Percentiles rank a stretch among this genome's conserved stretches.
Evolutionary conservation across 1,140 invertebrate species (phyloP).

Genomic region (Monochamus saltuarius): DNA sequence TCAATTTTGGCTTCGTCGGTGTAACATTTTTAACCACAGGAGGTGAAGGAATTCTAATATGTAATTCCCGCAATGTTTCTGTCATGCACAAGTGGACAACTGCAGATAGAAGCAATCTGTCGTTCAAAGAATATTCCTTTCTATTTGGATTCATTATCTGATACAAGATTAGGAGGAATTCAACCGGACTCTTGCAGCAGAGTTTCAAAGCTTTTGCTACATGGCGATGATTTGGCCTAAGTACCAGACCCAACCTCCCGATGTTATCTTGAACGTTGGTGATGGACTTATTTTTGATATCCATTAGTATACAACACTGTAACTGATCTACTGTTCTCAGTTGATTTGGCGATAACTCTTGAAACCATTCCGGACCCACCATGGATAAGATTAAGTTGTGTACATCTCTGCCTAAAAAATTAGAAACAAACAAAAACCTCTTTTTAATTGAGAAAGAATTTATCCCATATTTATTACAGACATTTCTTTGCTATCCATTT

Average conservation of each 20-base stretch:
- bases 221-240: slow-evolving; percentile 33
- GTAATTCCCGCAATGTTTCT: slow-evolving; percentile 44
- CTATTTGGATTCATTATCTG: slow-evolving; percentile 37
- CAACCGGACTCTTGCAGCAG: slow-evolving; percentile 37
- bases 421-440: not conserved
- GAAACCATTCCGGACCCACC: slow-evolving; percentile 46
- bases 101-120: slow-evolving; percentile 41
- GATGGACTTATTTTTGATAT: slow-evolving; percentile 30
- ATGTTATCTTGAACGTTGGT: slow-evolving; percentile 34
- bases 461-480: not conserved
- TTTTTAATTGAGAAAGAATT: too few species aligned
- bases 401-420: not conserved
- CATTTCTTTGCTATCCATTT: not conserved
- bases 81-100: slow-evolving; percentile 44
- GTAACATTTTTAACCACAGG: slow-evolving; percentile 23
- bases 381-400: slow-evolving; percentile 21
- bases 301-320: slow-evolving; percentile 31
- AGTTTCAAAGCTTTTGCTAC: slow-evolving; percentile 36
- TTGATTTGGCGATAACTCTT: slow-evolving; percentile 46
- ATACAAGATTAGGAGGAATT: slow-evolving; percentile 46
- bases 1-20: not conserved
- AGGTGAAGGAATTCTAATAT: slow-evolving; percentile 47
- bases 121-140: slow-evolving; percentile 31
- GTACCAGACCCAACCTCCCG: slow-evolving; percentile 37
- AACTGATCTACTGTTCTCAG: slow-evolving; percentile 36